Evolutionary conservation across 2,113 vertebrate species (phyloP).

Genomic region (Stegostoma tigrinum): DNA sequence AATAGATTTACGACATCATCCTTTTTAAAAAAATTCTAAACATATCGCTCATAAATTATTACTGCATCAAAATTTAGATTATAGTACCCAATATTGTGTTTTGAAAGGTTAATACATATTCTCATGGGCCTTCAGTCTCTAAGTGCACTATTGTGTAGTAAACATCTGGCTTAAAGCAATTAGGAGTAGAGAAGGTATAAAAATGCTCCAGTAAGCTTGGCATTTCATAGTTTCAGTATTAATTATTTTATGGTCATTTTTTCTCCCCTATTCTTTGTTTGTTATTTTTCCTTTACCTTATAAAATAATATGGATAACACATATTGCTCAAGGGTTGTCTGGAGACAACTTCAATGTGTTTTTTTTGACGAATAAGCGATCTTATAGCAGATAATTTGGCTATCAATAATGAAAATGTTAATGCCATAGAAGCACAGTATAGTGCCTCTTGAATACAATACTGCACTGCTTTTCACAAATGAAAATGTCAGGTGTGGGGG

Average conservation of each 20-base stretch:
- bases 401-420: conserved; percentile 71
- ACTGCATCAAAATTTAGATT: conserved; percentile 24
- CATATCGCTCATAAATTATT: conserved; percentile 7
- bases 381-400: conserved; percentile 58
- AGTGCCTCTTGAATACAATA: conserved; percentile 47
- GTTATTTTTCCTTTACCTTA: conserved; percentile 43
- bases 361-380: conserved; percentile 61
- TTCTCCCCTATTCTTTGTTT: conserved; percentile 56
- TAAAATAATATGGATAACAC: conserved; percentile 54
- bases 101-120: conserved; percentile 34
- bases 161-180: conserved; percentile 41
- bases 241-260: conserved; percentile 53
- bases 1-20: not conserved
- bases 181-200: conserved; percentile 43
- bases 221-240: conserved; percentile 59
- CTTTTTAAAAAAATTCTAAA: not conserved
- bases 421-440: conserved; percentile 51
- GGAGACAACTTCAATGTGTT: conserved; percentile 51
- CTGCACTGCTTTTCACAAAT: conserved; percentile 55
- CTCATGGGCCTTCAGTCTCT: conserved; percentile 42
- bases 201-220: conserved; percentile 51
- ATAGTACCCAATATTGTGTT: conserved; percentile 23
- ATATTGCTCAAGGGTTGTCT: conserved; percentile 48
- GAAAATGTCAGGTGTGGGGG: conserved; percentile 59
- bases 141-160: conserved; percentile 45